Evolutionary conservation across 2,888 invertebrate genomes (phyloP).

Genomic region (Synergus gifuensis): DNA sequence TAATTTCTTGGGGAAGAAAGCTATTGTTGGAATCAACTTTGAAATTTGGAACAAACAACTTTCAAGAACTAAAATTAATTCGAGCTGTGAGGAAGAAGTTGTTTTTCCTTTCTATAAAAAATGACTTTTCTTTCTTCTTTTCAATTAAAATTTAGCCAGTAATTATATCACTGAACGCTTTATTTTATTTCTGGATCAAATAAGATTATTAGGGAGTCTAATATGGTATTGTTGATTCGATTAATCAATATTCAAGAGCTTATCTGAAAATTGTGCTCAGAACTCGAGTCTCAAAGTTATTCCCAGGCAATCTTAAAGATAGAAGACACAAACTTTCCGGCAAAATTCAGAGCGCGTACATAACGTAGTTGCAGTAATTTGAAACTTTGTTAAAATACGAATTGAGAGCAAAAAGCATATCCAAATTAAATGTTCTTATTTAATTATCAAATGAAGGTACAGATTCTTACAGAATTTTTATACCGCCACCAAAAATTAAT

Average conservation of each 20-base stretch:
- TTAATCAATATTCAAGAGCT: slow-evolving; percentile 15
- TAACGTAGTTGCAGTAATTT: neutral
- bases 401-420: neutral
- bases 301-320: slow-evolving; percentile 3
- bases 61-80: neutral
- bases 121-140: no score
- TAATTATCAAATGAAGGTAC: neutral
- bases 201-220: neutral
- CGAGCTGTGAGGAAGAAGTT: neutral
- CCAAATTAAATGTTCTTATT: neutral
- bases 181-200: neutral
- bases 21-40: no score
- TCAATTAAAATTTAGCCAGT: no score
- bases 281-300: slow-evolving; percentile 6
- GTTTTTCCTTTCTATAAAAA: neutral
- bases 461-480: neutral
- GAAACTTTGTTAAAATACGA: neutral
- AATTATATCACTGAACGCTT: neutral
- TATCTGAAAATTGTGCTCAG: slow-evolving; percentile 4
- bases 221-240: neutral
- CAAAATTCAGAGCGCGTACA: neutral
- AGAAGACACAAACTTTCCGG: neutral
- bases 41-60: no score
- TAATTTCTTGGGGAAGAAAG: no score
- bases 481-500: neutral